These are phyloP conservation scores for Pecten maximus DNA, from an alignment of 2,888 invertebrate genomes.

Conservation along the genomic window DNA sequence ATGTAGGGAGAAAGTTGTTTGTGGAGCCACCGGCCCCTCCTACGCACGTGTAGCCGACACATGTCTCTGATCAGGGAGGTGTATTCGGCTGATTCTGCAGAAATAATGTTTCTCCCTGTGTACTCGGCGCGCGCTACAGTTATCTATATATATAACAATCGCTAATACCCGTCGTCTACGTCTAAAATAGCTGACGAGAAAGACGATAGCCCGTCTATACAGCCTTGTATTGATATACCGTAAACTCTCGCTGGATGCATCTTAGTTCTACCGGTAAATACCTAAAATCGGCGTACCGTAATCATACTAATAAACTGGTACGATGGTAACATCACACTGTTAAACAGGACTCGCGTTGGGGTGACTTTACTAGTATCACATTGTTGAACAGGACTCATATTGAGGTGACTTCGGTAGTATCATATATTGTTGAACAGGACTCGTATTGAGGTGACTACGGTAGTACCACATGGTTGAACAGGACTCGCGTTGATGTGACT, in stretches of 20 bases:
- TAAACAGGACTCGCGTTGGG: neutral
- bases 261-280: neutral
- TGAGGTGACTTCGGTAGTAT: neutral
- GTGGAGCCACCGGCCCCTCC: neutral
- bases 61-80: constrained; percentile 29
- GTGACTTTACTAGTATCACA: neutral
- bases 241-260: neutral
- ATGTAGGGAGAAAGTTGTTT: neutral
- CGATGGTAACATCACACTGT: neutral
- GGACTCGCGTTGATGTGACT: neutral
- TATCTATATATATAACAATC: constrained; percentile 4
- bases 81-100: constrained; percentile 29
- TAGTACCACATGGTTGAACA: neutral
- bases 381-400: neutral
- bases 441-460: neutral
- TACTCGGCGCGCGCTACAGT: neutral
- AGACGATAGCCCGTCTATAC: constrained; percentile 19
- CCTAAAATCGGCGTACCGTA: neutral
- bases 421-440: neutral
- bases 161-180: neutral
- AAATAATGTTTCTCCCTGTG: neutral
- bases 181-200: constrained; percentile 19
- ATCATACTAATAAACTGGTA: neutral
- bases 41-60: neutral
- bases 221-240: constrained; percentile 5